phyloP scores from a whole-genome alignment of 2,797 vertebrate species.

The Sorex maritimensis region DNA sequence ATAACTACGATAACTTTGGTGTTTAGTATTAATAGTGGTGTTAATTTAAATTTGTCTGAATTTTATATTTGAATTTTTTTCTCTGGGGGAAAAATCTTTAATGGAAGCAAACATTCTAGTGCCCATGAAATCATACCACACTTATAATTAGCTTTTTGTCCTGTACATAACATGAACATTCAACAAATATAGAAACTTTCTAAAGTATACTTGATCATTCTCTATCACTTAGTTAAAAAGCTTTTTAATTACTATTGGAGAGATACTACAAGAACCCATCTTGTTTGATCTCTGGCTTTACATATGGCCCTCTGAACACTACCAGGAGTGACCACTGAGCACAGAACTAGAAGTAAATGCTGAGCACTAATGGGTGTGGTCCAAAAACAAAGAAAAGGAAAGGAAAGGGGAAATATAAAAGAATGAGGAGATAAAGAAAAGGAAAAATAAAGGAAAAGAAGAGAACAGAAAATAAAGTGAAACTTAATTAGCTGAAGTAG shows the following conservation, averaged over 20 bases:
- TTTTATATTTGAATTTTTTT: conserved; percentile 22
- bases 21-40: not conserved
- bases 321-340: too few relatives aligned
- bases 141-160: not conserved
- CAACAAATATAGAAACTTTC: not conserved
- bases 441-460: too few relatives aligned
- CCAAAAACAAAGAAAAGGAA: too few relatives aligned
- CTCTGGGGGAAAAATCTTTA: not conserved
- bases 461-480: too few relatives aligned
- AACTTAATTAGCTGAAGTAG: not conserved
- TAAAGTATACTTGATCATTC: conserved; percentile 1
- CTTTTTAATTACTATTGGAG: too few relatives aligned
- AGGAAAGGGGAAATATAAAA: too few relatives aligned
- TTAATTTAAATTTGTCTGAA: not conserved
- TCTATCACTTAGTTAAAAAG: not conserved
- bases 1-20: not conserved
- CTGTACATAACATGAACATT: not conserved
- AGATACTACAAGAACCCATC: too few relatives aligned
- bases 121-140: not conserved
- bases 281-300: too few relatives aligned
- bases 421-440: too few relatives aligned
- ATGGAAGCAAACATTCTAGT: not conserved
- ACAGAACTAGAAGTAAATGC: too few relatives aligned
- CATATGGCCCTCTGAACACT: too few relatives aligned
- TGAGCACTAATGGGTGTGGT: too few relatives aligned